These are phyloP conservation scores for Ganaspis sp. DNA, from an alignment of 1,140 invertebrate species.

Conservation along the genomic window DNA sequence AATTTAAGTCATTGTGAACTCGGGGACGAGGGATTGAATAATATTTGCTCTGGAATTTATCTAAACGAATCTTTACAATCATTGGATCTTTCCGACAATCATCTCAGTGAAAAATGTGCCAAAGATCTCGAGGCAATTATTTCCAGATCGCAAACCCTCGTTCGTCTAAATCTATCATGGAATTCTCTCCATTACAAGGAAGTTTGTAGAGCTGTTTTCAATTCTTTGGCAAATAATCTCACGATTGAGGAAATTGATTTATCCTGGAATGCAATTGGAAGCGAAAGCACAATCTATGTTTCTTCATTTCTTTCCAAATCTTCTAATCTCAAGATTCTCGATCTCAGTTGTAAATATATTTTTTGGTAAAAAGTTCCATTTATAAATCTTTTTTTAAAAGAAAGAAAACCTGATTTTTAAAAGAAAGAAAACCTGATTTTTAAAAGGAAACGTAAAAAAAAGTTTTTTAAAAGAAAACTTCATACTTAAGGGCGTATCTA, in stretches of 20 bases:
- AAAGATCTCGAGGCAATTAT: constrained; percentile 56
- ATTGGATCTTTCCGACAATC: constrained; percentile 71
- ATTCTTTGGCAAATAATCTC: constrained; percentile 58
- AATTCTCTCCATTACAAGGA: constrained; percentile 65
- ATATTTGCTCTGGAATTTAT: constrained; percentile 60
- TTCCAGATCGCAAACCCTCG: constrained; percentile 61
- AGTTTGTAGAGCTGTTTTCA: constrained; percentile 61
- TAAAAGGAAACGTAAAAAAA: too few relatives aligned
- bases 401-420: too few relatives aligned
- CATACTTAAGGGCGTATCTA: too few relatives aligned
- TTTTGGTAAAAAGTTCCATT: neutral
- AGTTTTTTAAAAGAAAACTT: too few relatives aligned
- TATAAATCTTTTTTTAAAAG: too few relatives aligned
- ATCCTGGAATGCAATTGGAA: constrained; percentile 69
- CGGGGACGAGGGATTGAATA: constrained; percentile 67
- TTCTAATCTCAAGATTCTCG: constrained; percentile 51
- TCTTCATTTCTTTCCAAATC: constrained; percentile 48
- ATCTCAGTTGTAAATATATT: constrained; percentile 60
- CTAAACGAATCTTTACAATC: constrained; percentile 54
- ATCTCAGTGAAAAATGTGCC: constrained; percentile 60
- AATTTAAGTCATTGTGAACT: constrained; percentile 73
- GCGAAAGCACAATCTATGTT: constrained; percentile 51
- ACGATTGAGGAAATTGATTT: constrained; percentile 63
- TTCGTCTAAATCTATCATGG: constrained; percentile 74
- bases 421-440: too few relatives aligned